Base-by-base conservation (phyloP, 2,888 invertebrate genomes). In the Melieria picta region DNA sequence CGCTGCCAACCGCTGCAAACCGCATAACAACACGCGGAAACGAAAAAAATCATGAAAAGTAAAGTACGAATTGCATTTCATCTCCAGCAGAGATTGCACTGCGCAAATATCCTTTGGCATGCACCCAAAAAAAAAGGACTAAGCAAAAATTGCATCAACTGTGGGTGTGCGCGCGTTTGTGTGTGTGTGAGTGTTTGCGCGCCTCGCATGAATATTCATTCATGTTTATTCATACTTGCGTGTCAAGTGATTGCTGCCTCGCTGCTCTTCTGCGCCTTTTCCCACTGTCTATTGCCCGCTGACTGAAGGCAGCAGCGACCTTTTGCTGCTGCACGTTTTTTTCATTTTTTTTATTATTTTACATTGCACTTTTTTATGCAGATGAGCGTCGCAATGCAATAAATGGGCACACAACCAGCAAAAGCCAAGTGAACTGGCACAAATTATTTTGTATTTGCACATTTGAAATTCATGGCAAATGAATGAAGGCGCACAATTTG, bases 21-120 rank as follows among this genome's bases (percentile, higher is more conserved):
- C 58, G 48, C 66, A 60, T 11, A 13, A 43, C 47, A 62, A 43
- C 57, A 48, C 63, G 47, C 57, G 55, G 65, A 46, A 7, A 4
- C n/a, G 66, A 4, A 65, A 30, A 50, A 65, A 65, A 48, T 42
- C 52, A 61, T 47, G 71, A 71, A 72, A 72, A 60, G 69, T 68
- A 64, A 61, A 67, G 73, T 82, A 80, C 81, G 83, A 80, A 83
- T 83, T 83, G 83, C 82, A 83, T 84, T 83, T 83, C 84, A 82
- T 82, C 79, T 83, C 81, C 79, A 77, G 77, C 76, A 55, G 63
- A 67, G 72, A 72, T 67, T 72, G 72, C 72, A 72, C 65, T 68
- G 47, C 63, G 67, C 60, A 67, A 72, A 67, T 72, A 67, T 67
- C 58, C 72, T 68, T 72, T 67, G 68, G 71, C 65, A 65, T 30